A percentile compares a stretch with the other conserved stretches of the same genome.
Conservation (phyloP, 1,140 invertebrate genomes). For the Olivierus martensii region DNA sequence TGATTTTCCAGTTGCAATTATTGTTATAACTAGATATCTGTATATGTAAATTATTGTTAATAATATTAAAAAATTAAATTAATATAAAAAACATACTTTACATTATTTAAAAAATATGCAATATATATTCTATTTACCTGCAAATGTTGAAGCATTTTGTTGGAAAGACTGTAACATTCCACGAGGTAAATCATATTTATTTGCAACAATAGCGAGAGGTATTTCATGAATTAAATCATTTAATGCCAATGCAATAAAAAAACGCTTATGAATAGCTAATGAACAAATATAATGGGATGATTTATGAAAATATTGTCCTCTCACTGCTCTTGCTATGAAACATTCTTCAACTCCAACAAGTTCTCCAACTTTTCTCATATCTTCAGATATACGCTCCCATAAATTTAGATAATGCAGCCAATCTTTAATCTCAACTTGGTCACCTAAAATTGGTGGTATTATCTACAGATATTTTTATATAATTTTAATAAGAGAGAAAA, state of each 20-base stretch:
- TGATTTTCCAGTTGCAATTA: no score
- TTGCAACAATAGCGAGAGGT: constrained; percentile 56
- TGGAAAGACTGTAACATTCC: constrained; percentile 83
- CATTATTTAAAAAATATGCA: no score
- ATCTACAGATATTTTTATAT: constrained; percentile 51
- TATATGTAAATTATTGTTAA: no score
- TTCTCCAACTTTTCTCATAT: constrained; percentile 69
- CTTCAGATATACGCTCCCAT: constrained; percentile 65
- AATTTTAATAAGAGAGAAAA: neutral
- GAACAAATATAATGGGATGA: constrained; percentile 33
- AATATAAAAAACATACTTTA: no score
- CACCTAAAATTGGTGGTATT: constrained; percentile 19
- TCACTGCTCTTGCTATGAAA: constrained; percentile 67
- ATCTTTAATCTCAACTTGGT: constrained; percentile 42
- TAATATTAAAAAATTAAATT: no score
- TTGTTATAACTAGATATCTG: no score
- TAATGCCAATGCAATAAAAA: constrained; percentile 82
- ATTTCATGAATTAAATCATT: constrained; percentile 88
- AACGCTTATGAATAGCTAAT: constrained; percentile 45
- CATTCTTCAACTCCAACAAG: constrained; percentile 81
- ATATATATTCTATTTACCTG: constrained; percentile 60
- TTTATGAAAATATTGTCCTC: constrained; percentile 42
- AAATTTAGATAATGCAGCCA: constrained; percentile 75
- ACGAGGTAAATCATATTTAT: constrained; percentile 69
- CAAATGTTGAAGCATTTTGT: constrained; percentile 89